These are phyloP conservation scores for Bubalus kerabau DNA, from an alignment of 2,113 vertebrate genomes.

Conservation along the genomic window DNA sequence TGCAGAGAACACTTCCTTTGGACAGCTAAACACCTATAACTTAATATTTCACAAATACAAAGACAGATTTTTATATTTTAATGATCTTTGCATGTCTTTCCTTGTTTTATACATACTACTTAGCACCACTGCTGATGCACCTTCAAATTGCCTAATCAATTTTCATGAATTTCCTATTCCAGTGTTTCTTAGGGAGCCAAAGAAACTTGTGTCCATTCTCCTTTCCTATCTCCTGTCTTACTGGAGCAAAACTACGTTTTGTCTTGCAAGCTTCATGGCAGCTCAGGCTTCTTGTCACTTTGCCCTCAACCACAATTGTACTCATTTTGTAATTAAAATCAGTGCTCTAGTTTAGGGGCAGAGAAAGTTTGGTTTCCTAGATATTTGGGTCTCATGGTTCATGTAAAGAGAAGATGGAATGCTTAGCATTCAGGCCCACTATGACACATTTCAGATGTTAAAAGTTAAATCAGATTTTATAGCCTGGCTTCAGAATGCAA, in stretches of 20 bases:
- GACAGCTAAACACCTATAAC: not conserved
- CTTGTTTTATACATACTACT: not conserved
- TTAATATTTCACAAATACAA: not conserved
- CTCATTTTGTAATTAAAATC: not conserved
- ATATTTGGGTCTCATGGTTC: not conserved
- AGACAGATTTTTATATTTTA: not conserved
- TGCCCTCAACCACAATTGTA: not conserved
- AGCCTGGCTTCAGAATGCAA: not conserved
- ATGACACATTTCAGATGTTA: not conserved
- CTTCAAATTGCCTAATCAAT: not conserved
- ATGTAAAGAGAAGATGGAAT: not conserved
- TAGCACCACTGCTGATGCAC: not conserved
- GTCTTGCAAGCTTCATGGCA: not conserved
- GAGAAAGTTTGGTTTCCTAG: not conserved
- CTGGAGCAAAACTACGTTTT: not conserved
- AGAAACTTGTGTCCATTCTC: not conserved
- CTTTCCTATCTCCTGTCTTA: not conserved
- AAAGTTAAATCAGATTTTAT: not conserved
- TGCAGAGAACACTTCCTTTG: not conserved
- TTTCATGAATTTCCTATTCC: not conserved
- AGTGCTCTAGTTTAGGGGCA: not conserved
- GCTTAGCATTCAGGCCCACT: too few relatives aligned
- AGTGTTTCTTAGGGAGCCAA: not conserved
- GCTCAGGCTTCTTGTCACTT: rapidly evolving
- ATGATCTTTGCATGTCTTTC: not conserved